Conservation (phyloP, 2,113 vertebrate species). For the Archilochus colubris region DNA sequence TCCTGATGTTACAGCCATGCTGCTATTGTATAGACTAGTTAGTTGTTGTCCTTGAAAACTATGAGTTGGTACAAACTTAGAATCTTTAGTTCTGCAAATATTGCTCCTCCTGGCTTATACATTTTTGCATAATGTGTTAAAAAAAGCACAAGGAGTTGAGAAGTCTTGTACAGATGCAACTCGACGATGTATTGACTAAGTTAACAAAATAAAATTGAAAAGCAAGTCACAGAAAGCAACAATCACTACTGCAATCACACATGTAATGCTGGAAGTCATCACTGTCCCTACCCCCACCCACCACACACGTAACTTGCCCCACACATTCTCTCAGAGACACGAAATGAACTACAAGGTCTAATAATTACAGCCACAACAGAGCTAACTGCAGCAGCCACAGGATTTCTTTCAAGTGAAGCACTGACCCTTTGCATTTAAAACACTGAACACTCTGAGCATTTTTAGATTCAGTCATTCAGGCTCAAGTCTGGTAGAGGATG, state of each 20-base stretch:
- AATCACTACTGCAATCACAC: slow-evolving; percentile 78
- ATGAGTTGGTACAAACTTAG: slow-evolving; percentile 58
- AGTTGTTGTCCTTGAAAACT: slow-evolving; percentile 51
- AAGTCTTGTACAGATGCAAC: slow-evolving; percentile 55
- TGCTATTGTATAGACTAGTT: slow-evolving; percentile 51
- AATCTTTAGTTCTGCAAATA: slow-evolving; percentile 59
- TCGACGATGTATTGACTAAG: slow-evolving; percentile 56
- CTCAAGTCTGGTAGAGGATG: slow-evolving; percentile 57
- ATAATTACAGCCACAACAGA: slow-evolving; percentile 76
- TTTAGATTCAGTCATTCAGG: slow-evolving; percentile 58
- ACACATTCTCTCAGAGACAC: slow-evolving; percentile 80
- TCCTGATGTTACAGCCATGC: slow-evolving; percentile 63
- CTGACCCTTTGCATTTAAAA: slow-evolving; percentile 51
- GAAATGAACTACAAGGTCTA: slow-evolving; percentile 76
- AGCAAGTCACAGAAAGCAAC: slow-evolving; percentile 77
- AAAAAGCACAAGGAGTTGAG: slow-evolving; percentile 62
- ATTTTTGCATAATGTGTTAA: slow-evolving; percentile 55
- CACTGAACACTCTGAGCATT: slow-evolving; percentile 57
- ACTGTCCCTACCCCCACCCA: slow-evolving; percentile 52
- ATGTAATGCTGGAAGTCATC: slow-evolving; percentile 35
- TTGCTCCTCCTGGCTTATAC: slow-evolving; percentile 70
- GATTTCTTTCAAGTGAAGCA: slow-evolving; percentile 71
- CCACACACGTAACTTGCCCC: slow-evolving; percentile 75
- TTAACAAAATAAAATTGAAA: slow-evolving; percentile 71
- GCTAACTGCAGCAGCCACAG: slow-evolving; percentile 83